Base-by-base conservation (phyloP, 1,140 invertebrate species). In the Delia radicum region DNA sequence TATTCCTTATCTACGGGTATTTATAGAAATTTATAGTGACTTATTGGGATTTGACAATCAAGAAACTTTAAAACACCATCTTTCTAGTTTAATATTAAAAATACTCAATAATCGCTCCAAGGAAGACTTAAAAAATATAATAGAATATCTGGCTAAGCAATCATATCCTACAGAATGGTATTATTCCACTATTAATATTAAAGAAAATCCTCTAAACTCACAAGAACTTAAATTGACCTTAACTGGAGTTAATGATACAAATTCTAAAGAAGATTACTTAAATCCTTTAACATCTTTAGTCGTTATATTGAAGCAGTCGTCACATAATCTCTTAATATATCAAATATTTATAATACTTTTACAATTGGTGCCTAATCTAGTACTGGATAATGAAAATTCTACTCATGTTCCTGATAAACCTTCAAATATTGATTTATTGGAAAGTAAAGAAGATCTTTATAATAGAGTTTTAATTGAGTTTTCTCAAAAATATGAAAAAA, bases 301-400 rank as follows among this genome's bases (percentile, higher is more conserved):
- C 77, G 1, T 48, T 15, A 8, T 86, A 15, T 74, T 85, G 0
- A 79, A 79, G 26, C 13, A 72, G 0, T 73, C 73, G 13, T 73
- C 46, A 31, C 77, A 86, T 74, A 77, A 81, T 73, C 31, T 79
- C 3, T 78, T 86, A 4, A 81, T 73, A 6, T 81, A 80, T 21
- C 80, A 85, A 33, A 74, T 81, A 2, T 86, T 86, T 28, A 72
- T 86, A 8, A 69, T 76, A 0, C 55, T 86, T 1, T 42, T 86
- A 0, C 3, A 42, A 0, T 69, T 82, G 0, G 77, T 86, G 75
- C 42, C 75, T 2, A 42, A 75, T 6, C 33, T 48, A n/a, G 80
- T 10, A 13, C 77, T 37, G 18, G 46, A 31, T 15, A 72, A 12
- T 1, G 48, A 61, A 27, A 28, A 77, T 1, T 24, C 74, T 1